Percentiles rank a stretch among this genome's conserved stretches.
Conservation (phyloP, 2,113 vertebrate genomes). For the Bos javanicus region DNA sequence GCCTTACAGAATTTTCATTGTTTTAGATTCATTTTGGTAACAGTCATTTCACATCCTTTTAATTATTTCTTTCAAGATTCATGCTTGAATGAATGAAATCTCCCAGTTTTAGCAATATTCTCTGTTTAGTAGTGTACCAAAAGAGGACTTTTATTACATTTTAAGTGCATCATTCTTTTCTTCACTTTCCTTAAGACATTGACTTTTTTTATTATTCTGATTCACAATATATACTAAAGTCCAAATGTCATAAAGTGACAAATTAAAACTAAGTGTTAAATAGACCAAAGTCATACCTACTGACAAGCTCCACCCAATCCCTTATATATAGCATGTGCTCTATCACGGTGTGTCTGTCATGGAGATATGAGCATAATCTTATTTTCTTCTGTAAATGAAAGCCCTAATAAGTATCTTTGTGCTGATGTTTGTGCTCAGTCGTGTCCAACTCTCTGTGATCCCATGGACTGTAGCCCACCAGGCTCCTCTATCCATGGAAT, state of each 20-base stretch:
- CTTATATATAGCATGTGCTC: background rate
- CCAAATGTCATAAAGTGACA: background rate
- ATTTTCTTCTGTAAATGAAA: background rate
- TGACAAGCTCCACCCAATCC: background rate
- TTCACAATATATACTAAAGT: background rate
- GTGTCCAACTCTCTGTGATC: background rate
- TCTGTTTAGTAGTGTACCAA: background rate
- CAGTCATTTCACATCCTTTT: background rate
- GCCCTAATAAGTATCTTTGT: background rate
- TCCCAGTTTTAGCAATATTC: background rate
- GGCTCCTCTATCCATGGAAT: background rate
- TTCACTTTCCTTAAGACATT: background rate
- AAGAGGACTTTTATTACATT: background rate
- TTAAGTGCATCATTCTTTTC: background rate
- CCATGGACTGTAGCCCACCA: background rate
- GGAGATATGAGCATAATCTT: background rate
- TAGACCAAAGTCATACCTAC: background rate
- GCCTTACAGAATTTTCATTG: background rate
- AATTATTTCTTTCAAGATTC: slow-evolving; percentile 32
- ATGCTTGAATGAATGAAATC: background rate
- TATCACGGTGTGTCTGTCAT: background rate
- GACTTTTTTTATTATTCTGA: background rate
- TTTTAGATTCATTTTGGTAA: slow-evolving; percentile 27
- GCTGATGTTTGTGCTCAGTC: background rate
- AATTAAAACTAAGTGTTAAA: background rate